Base-by-base conservation (phyloP, 2,113 vertebrate species). In the Nettapus auritus region DNA sequence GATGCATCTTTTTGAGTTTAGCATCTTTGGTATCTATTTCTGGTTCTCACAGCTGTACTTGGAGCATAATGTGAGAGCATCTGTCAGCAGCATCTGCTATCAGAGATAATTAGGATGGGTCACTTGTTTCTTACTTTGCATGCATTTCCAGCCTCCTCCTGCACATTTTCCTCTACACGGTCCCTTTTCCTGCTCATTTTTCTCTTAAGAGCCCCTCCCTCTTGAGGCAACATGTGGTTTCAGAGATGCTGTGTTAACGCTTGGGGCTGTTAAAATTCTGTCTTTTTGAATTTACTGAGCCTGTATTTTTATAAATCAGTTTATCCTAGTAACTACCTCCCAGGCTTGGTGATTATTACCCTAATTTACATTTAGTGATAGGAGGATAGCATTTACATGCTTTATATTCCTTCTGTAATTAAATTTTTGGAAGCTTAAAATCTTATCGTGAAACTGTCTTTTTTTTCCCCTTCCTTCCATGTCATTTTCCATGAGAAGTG, bases 11-110 rank as follows among this genome's bases (percentile, higher is more conserved):
- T 28, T 34, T 29, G 71, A 82, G 63, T 73, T 77, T 36, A 66
- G 44, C 26, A 38, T 76, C 44, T 82, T 57, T 69, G 13, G 17
- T 81, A 18, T 79, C 57, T 93, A 2, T 66, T 91, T 88, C 84
- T 94, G 70, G 18, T 93, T 88, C 74, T 95, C 55, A 77, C 85
- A 91, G 76, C 77, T 95, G 88, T 76, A 66, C 82, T 83, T 94
- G 42, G 57, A 93, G 67, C 87, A 86, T 92, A 83, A 95, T 82
- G 81, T 50, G 60, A 82, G 68, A 91, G 74, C 89, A 96, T 94
- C 95, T 97, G 94, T 84, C 95, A 90, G 78, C 66, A 92, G 74
- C 94, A 94, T 93, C 94, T 96, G 94, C 68, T 94, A 74, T 78
- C 86, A 62, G 62, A 91, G 70, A 80, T 95, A 91, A 96, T 94